Evolutionary conservation across 2,888 invertebrate species (phyloP).

Genomic region (Nymphalis urticae): DNA sequence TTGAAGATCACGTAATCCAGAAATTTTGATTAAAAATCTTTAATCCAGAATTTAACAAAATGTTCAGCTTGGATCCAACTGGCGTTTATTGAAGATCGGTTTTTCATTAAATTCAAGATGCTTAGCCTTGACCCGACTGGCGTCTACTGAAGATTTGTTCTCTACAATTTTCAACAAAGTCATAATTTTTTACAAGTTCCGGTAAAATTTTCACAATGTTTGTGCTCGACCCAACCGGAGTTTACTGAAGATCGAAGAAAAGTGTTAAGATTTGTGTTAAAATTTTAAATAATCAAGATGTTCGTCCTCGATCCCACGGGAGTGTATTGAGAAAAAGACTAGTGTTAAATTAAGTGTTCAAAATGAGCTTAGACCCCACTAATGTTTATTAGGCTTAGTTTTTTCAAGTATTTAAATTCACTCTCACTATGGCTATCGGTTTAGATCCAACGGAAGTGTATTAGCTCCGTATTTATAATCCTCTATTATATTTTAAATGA

Average conservation of each 20-base stretch:
- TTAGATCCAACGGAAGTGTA: conserved; percentile 70
- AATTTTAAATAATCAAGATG: conserved; percentile 61
- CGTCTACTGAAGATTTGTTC: conserved; percentile 56
- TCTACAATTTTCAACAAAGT: conserved; percentile 3
- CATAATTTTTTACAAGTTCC: conserved; percentile 33
- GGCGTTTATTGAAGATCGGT: conserved; percentile 38
- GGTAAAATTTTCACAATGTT: conserved; percentile 59
- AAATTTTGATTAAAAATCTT: conserved; percentile 27
- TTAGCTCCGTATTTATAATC: conserved; percentile 43
- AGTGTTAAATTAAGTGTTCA: conserved; percentile 42
- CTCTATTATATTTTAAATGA: conserved; percentile 34
- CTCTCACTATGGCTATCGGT: conserved; percentile 56
- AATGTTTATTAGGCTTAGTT: conserved; percentile 48
- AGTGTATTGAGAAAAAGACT: conserved; percentile 62
- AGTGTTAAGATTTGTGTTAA: conserved; percentile 42
- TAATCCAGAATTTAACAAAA: conserved; percentile 31
- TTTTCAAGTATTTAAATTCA: conserved; percentile 42
- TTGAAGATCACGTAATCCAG: conserved; percentile 24
- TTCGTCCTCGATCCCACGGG: conserved; percentile 73
- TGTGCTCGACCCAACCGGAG: conserved; percentile 70
- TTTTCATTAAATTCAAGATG: conserved; percentile 27
- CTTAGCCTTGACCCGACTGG: conserved; percentile 69
- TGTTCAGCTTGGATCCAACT: conserved; percentile 39
- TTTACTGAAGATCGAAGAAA: conserved; percentile 59
- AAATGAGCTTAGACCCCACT: conserved; percentile 52